phyloP scores from a whole-genome alignment of 2,888 invertebrate species.

The Harpalus rufipes region DNA sequence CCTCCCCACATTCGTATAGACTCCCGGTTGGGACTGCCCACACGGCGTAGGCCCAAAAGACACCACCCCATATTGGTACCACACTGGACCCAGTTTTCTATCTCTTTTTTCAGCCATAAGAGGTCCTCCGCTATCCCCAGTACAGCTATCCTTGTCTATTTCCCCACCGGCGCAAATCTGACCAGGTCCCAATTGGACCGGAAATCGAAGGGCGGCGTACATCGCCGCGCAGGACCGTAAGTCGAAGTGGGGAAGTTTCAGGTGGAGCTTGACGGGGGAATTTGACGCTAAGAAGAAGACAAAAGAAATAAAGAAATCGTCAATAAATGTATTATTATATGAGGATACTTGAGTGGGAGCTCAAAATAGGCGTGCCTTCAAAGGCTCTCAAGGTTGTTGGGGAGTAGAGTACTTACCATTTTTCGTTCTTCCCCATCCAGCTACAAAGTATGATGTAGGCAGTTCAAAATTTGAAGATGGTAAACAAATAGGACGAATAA shows the following conservation, averaged over 20 bases:
- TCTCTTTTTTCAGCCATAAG: conserved; percentile 80
- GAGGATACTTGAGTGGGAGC: too few species aligned
- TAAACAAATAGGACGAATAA: conserved; percentile 76
- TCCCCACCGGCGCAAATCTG: conserved; percentile 75
- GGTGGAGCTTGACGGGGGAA: conserved; percentile 67
- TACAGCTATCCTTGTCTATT: conserved; percentile 83
- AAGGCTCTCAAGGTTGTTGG: too few species aligned
- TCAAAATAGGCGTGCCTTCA: too few species aligned
- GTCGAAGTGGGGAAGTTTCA: conserved; percentile 51
- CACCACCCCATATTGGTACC: conserved; percentile 72
- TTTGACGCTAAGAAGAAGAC: conserved; percentile 39
- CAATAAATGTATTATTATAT: too few species aligned
- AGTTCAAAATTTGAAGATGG: conserved; percentile 67
- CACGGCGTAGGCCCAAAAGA: conserved; percentile 74
- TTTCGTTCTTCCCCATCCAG: conserved; percentile 80
- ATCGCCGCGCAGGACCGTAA: conserved; percentile 13
- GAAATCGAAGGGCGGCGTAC: conserved; percentile 52
- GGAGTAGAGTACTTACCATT: conserved; percentile 69
- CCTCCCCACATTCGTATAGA: conserved; percentile 73
- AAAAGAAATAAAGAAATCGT: not conserved
- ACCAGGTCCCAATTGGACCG: conserved; percentile 70
- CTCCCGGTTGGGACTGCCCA: conserved; percentile 72
- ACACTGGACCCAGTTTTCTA: conserved; percentile 22
- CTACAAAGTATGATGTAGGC: conserved; percentile 73
- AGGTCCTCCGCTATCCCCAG: conserved; percentile 89